A percentile compares a stretch with the other conserved stretches of the same genome.
phyloP scores from a whole-genome alignment of 2,888 invertebrate species.

The Arge pagana region DNA sequence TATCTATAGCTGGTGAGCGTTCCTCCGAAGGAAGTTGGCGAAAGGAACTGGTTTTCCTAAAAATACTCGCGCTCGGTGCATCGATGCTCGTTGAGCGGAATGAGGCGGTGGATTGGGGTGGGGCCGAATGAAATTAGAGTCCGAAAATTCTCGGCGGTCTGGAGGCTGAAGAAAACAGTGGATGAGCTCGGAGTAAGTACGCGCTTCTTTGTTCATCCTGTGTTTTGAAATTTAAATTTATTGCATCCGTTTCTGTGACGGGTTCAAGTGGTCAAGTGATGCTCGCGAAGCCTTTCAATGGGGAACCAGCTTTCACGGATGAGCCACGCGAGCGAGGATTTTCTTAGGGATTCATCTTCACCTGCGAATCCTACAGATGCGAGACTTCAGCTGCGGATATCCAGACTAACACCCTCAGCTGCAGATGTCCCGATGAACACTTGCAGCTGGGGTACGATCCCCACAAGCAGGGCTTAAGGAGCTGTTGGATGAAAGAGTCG shows the following conservation, averaged over 20 bases:
- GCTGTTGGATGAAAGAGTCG: too few relatives aligned
- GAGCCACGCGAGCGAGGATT: neutral
- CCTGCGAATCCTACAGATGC: neutral
- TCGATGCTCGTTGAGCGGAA: too few relatives aligned
- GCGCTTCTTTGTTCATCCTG: slow-evolving; percentile 32
- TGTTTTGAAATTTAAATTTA: slow-evolving; percentile 37
- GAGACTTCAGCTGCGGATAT: neutral
- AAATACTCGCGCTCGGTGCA: too few relatives aligned
- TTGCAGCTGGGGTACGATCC: too few relatives aligned
- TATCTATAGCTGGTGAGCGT: too few relatives aligned
- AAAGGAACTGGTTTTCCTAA: too few relatives aligned
- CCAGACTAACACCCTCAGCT: neutral
- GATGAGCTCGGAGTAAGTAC: slow-evolving; percentile 29
- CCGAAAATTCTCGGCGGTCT: slow-evolving; percentile 31
- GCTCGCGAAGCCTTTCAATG: neutral
- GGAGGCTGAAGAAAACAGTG: slow-evolving; percentile 25
- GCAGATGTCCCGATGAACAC: neutral
- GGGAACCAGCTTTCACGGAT: too few relatives aligned
- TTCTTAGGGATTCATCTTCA: neutral
- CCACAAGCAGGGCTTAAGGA: too few relatives aligned
- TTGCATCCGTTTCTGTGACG: neutral
- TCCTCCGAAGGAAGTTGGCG: too few relatives aligned
- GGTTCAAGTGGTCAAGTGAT: neutral
- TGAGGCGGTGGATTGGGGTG: too few relatives aligned
- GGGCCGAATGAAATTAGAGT: slow-evolving; percentile 36